Conservation (phyloP, 1,140 invertebrate genomes). For the Macrosteles quadrilineatus region DNA sequence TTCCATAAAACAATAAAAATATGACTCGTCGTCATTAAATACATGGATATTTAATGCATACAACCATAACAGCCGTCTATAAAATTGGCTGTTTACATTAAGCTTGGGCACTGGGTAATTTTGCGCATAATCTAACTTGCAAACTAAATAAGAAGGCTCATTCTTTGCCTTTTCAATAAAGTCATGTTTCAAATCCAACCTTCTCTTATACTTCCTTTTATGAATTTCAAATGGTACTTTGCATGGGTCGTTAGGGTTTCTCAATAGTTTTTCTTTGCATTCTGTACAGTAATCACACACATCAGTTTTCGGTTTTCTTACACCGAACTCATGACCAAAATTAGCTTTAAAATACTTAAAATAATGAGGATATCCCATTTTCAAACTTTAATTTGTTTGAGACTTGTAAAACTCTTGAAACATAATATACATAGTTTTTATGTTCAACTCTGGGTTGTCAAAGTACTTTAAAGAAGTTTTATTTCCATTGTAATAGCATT, state of each 20-base stretch:
- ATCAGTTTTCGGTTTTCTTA: not conserved
- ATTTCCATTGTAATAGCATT: not conserved
- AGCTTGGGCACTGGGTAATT: not conserved
- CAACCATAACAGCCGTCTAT: not conserved
- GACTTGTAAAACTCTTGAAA: constrained; percentile 15
- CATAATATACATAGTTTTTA: not conserved
- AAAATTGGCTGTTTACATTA: no score
- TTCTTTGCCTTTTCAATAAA: not conserved
- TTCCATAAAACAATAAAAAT: not conserved
- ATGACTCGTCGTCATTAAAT: not conserved
- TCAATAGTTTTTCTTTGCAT: not conserved
- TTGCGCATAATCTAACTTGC: not conserved
- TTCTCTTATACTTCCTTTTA: not conserved
- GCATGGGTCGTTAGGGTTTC: not conserved
- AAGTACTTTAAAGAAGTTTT: constrained; percentile 8
- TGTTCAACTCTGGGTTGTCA: constrained; percentile 2
- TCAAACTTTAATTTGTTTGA: not conserved
- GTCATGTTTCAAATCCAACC: not conserved
- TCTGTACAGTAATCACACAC: constrained; percentile 1
- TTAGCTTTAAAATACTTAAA: not conserved
- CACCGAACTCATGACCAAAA: no score
- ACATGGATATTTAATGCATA: constrained; percentile 8
- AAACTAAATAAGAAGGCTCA: not conserved
- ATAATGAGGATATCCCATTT: not conserved
- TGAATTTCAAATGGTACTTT: constrained; percentile 3